These are phyloP conservation scores for Erythrocercus mccallii DNA, from an alignment of 2,113 vertebrate genomes.

Conservation along the genomic window DNA sequence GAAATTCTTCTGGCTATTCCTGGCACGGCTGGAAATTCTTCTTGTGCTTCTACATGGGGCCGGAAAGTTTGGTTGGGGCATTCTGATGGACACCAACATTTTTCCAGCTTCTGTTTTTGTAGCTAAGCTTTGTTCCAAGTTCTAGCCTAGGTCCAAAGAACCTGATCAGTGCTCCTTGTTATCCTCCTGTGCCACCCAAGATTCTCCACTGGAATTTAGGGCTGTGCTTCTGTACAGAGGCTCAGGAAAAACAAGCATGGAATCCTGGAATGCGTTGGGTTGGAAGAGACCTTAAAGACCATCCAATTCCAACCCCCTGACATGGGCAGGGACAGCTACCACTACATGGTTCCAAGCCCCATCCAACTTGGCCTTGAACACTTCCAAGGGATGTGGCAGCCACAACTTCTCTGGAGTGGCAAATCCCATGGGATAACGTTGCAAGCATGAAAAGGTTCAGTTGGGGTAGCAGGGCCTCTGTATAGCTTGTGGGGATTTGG, in stretches of 20 bases:
- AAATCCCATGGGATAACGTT: not conserved
- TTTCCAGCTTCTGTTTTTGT: not conserved
- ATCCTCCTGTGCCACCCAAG: not conserved
- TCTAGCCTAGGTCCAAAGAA: not conserved
- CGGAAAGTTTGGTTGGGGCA: not conserved
- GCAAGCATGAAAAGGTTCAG: not conserved
- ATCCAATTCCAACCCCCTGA: not conserved
- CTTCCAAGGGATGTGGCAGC: not conserved
- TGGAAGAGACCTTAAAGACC: not conserved
- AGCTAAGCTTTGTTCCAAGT: not conserved
- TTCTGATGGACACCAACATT: not conserved
- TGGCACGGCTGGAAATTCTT: not conserved
- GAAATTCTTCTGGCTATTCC: not conserved
- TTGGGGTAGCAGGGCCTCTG: not conserved
- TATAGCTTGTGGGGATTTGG: not conserved
- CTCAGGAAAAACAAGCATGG: not conserved
- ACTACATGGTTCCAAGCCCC: not conserved
- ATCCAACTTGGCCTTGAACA: not conserved
- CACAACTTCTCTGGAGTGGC: not conserved
- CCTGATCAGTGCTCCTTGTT: not conserved
- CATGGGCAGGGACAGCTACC: not conserved
- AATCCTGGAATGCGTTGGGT: not conserved
- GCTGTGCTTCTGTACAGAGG: not conserved
- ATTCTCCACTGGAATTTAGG: not conserved
- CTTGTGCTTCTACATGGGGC: accelerated